Base-by-base conservation (phyloP, 1,140 invertebrate genomes). In the Drosophila navojoa region DNA sequence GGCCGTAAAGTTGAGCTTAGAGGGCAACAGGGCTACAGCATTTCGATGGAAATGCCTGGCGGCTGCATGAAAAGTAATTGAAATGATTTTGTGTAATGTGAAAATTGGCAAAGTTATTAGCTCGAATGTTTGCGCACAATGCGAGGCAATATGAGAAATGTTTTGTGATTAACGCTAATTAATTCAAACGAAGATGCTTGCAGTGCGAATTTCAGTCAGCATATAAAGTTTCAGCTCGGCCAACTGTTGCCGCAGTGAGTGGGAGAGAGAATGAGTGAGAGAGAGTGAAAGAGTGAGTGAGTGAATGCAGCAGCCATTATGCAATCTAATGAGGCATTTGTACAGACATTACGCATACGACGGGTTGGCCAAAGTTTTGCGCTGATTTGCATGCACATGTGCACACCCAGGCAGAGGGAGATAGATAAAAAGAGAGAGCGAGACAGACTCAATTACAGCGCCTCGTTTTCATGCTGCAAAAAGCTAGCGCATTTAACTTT, bases 311-410 rank as follows among this genome's bases (percentile, higher is more conserved):
- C 13, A 19, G 57, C 13, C 19, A 25, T 54, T 54, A 15, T 10
- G 13, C 22, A 52, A 35, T 47, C 9, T 57, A 57, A 66, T 67
- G 53, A 40, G 42, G n/a, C n/a, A 44, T 66, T 66, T 72, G 55
- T 47, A 16, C 55, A 22, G 35, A 67, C 15, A 72, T 68, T 67
- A 67, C 40, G 70, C 40, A 67, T 72, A 72, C 63, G 70, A 55
- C 29, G 25, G 16, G 27, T 10, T 53, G 47, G 38, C 38, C 35
- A 44, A 66, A 66, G 44, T 64, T 66, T 44, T 6, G 32, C 49
- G 40, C 10, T 38, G 15, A 6, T 50, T 38, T n/a, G 6, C 11
- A 9, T 10, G 35, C 53, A 22, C 1, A 19, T 15, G 49, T 11
- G 47, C 16, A 35, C 32, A 35, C 2, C 6, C 6, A 35, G 2